A percentile compares a stretch with the other conserved stretches of the same genome.
These are phyloP conservation scores for Amphipoea oculea DNA, from an alignment of 2,888 invertebrate genomes.

Conservation along the genomic window DNA sequence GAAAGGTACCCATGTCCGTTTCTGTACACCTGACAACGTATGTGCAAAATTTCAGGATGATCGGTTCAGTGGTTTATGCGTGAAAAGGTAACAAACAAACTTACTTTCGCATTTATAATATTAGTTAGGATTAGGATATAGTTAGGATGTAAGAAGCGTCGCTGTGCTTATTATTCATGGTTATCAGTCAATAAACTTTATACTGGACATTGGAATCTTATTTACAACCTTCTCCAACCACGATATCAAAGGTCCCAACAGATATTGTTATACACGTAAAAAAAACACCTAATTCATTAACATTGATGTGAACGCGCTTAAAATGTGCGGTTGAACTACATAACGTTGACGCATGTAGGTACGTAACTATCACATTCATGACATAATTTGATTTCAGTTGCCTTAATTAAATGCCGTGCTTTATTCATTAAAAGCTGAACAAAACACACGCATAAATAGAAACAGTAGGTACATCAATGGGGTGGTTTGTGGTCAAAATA, in stretches of 20 bases:
- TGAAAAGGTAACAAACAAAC: too few species aligned
- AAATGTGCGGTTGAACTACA: constrained; percentile 31
- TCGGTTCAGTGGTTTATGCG: too few species aligned
- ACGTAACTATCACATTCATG: constrained; percentile 16
- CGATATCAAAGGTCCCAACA: too few species aligned
- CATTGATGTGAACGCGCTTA: constrained; percentile 6
- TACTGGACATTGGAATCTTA: too few species aligned
- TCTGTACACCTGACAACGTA: too few species aligned
- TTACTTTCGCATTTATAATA: too few species aligned
- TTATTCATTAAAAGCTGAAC: constrained; percentile 22
- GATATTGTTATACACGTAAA: not conserved
- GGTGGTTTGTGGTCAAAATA: not conserved
- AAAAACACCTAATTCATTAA: constrained; percentile 6
- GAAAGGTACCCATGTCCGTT: too few species aligned
- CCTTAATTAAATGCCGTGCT: constrained; percentile 29
- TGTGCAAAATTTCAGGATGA: too few species aligned
- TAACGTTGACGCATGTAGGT: not conserved
- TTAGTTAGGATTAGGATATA: too few species aligned
- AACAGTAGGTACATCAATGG: not conserved
- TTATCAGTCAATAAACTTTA: not conserved
- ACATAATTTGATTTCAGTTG: constrained; percentile 29
- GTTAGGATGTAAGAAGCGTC: too few species aligned
- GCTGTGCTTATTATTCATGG: too few species aligned
- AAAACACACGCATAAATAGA: not conserved
- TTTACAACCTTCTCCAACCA: too few species aligned